Evolutionary conservation across 2,797 vertebrate genomes (phyloP).

Genomic region (Euthynnus affinis): DNA sequence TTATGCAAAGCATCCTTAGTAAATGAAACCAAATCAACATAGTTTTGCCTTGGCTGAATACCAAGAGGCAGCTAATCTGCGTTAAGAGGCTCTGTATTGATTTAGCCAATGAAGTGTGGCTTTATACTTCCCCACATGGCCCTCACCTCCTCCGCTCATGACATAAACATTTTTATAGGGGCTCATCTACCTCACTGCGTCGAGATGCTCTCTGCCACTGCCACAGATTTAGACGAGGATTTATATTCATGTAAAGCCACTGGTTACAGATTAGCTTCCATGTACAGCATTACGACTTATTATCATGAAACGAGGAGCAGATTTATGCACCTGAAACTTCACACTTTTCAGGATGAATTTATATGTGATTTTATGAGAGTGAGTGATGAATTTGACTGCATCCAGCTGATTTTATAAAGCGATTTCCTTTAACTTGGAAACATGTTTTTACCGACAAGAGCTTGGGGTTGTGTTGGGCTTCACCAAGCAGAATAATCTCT

Average conservation of each 20-base stretch:
- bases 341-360: background rate
- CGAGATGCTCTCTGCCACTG: conserved; percentile 3
- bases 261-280: too few relatives aligned
- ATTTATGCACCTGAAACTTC: background rate
- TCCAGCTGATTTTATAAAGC: background rate
- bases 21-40: background rate
- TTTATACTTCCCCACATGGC: background rate
- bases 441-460: background rate
- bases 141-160: conserved; percentile 4
- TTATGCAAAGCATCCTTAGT: conserved; percentile 28
- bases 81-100: conserved; percentile 46
- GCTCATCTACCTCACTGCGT: background rate
- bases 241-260: conserved; percentile 19
- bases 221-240: background rate
- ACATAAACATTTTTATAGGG: conserved; percentile 1
- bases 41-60: conserved; percentile 28
- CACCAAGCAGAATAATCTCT: background rate
- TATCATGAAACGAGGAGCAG: background rate
- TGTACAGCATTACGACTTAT: too few relatives aligned
- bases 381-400: background rate
- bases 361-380: background rate
- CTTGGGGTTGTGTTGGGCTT: background rate
- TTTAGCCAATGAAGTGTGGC: conserved; percentile 15
- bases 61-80: conserved; percentile 40
- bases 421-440: background rate